phyloP scores from a whole-genome alignment of 2,888 invertebrate species.

The Oegoconia quadripuncta region DNA sequence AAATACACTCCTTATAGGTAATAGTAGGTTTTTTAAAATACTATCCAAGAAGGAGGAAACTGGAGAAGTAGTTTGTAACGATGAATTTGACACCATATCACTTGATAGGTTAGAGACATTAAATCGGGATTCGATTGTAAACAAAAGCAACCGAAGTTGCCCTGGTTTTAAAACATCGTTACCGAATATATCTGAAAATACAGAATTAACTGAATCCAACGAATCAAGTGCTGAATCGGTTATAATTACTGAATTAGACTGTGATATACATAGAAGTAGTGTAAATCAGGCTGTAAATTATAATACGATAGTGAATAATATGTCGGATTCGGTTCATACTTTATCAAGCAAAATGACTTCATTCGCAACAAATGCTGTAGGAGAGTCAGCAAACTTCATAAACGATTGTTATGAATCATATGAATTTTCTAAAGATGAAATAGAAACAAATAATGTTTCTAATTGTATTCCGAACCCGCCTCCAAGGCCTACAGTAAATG shows the following conservation, averaged over 20 bases:
- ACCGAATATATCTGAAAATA: conserved; percentile 71
- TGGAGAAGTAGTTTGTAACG: conserved; percentile 65
- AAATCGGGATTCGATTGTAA: conserved; percentile 64
- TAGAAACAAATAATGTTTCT: not conserved
- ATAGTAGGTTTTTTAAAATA: conserved; percentile 71
- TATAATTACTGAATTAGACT: conserved; percentile 38
- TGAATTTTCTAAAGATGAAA: conserved; percentile 35
- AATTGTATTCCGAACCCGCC: conserved; percentile 46
- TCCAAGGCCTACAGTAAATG: conserved; percentile 42
- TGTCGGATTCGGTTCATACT: too few species aligned
- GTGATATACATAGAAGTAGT: conserved; percentile 30
- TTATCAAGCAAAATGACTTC: too few species aligned
- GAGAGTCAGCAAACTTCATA: conserved; percentile 50
- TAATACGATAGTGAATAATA: conserved; percentile 40
- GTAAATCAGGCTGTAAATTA: conserved; percentile 46
- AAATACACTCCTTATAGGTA: conserved; percentile 64
- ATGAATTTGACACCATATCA: conserved; percentile 73
- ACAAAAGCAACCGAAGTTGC: conserved; percentile 71
- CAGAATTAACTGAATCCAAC: conserved; percentile 57
- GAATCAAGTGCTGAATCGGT: conserved; percentile 51
- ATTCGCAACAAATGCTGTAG: conserved; percentile 38
- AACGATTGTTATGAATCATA: conserved; percentile 71
- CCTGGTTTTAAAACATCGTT: conserved; percentile 71
- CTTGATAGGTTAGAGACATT: conserved; percentile 63
- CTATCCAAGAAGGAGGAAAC: conserved; percentile 69